Evolutionary conservation across 2,888 invertebrate genomes (phyloP).

Genomic region (Itoplectis maculator): DNA sequence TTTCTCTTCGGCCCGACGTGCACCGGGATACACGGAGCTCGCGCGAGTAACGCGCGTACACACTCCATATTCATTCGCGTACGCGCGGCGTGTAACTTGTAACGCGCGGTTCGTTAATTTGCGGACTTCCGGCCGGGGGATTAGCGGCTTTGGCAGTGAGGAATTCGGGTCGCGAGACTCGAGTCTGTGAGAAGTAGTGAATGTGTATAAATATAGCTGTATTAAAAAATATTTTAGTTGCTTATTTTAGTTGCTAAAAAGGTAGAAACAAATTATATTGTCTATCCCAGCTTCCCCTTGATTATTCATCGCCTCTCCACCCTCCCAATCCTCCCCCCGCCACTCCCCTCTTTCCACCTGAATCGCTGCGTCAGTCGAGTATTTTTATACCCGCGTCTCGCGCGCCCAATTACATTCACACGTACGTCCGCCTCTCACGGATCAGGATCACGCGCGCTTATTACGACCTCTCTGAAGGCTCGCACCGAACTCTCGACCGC

Average conservation of each 20-base stretch:
- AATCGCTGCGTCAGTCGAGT: slow-evolving; percentile 1
- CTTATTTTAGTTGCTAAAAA: too few relatives aligned
- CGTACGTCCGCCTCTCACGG: slow-evolving; percentile 27
- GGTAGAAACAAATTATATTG: too few relatives aligned
- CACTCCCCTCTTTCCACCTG: too few relatives aligned
- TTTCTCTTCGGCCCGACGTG: slow-evolving; percentile 58
- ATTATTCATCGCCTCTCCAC: slow-evolving; percentile 6
- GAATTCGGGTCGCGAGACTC: too few relatives aligned
- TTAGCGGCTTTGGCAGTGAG: not conserved
- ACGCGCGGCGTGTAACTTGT: slow-evolving; percentile 1
- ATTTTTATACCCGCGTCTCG: not conserved
- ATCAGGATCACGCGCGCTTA: slow-evolving; percentile 57
- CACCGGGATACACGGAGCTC: slow-evolving; percentile 9
- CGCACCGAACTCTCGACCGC: too few relatives aligned
- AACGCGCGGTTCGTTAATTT: slow-evolving; percentile 16
- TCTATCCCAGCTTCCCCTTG: too few relatives aligned
- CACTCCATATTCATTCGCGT: slow-evolving; percentile 7
- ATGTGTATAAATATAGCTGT: too few relatives aligned
- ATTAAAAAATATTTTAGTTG: too few relatives aligned
- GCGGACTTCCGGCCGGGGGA: slow-evolving; percentile 28
- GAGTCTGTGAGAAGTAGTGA: not conserved
- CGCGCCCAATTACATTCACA: slow-evolving; percentile 37
- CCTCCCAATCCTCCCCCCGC: not conserved
- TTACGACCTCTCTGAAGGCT: slow-evolving; percentile 30
- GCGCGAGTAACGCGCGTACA: slow-evolving; percentile 6